Evolutionary conservation across 1,140 invertebrate species (phyloP).

Genomic region (Calycopis cecrops): DNA sequence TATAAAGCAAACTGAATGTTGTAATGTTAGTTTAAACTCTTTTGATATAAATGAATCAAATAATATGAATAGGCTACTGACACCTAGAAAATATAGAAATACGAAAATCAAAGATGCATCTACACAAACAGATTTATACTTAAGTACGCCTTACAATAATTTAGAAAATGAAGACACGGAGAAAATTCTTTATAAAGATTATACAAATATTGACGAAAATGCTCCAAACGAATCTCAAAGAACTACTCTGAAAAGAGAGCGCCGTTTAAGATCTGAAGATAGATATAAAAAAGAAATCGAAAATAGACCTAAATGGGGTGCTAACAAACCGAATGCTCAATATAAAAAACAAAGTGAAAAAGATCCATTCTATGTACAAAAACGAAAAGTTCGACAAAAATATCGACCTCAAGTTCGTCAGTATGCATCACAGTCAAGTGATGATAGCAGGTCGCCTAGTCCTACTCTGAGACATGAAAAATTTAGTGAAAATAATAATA

Average conservation of each 20-base stretch:
- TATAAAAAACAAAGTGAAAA: conserved; percentile 87
- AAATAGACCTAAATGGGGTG: conserved; percentile 81
- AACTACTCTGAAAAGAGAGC: conserved; percentile 67
- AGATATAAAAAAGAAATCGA: conserved; percentile 73
- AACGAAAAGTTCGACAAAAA: conserved; percentile 78
- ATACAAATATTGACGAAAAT: conserved; percentile 68
- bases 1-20: conserved; percentile 52
- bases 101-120: conserved; percentile 76
- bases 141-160: conserved; percentile 37
- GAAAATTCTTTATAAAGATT: conserved; percentile 53
- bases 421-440: conserved; percentile 76
- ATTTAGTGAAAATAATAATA: conserved; percentile 32
- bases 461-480: conserved; percentile 54
- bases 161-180: conserved; percentile 44
- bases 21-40: conserved; percentile 55
- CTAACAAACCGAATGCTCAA: conserved; percentile 80
- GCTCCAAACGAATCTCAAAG: conserved; percentile 63
- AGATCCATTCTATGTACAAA: conserved; percentile 82
- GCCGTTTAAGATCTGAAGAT: conserved; percentile 71
- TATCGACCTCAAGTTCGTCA: conserved; percentile 67
- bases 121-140: conserved; percentile 80
- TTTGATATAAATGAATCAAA: conserved; percentile 42
- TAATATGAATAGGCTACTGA: conserved; percentile 71
- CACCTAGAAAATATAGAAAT: conserved; percentile 78
- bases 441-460: conserved; percentile 76